Percentiles rank a stretch among this genome's conserved stretches.
Evolutionary conservation across 1,140 invertebrate genomes (phyloP).

Genomic region (Pseudomyrmex cubaensis): DNA sequence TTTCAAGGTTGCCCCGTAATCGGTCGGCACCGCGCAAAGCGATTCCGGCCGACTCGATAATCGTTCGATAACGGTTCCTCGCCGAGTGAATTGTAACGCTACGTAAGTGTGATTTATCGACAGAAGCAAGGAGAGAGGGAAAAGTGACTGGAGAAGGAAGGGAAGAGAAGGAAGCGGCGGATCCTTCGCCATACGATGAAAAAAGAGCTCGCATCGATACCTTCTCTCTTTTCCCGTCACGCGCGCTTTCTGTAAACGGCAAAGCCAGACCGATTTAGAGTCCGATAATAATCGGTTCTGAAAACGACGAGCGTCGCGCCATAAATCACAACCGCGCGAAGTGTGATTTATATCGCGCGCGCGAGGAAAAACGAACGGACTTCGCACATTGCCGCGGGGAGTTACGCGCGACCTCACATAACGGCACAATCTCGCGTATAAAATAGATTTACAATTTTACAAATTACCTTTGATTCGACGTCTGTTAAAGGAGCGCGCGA

Average conservation of each 20-base stretch:
- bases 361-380: neutral
- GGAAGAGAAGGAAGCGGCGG: neutral
- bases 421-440: slow-evolving; percentile 9
- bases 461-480: neutral
- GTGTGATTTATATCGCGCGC: slow-evolving; percentile 19
- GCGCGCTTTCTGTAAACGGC: neutral
- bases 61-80: slow-evolving; percentile 21
- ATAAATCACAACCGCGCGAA: slow-evolving; percentile 6
- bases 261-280: slow-evolving; percentile 11
- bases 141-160: no score
- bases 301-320: no score
- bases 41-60: neutral
- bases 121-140: neutral
- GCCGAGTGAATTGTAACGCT: slow-evolving; percentile 14
- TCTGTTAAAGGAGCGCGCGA: neutral
- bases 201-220: no score
- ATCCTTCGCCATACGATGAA: no score
- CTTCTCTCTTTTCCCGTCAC: no score
- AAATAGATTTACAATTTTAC: neutral
- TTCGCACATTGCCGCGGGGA: neutral
- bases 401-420: neutral
- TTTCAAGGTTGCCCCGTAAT: slow-evolving; percentile 14
- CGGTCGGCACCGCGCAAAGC: neutral
- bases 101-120: slow-evolving; percentile 22
- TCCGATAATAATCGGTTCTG: slow-evolving; percentile 4